A percentile compares a stretch with the other conserved stretches of the same genome.
phyloP scores from a whole-genome alignment of 1,140 invertebrate species.

The Aphaenogaster floridana region DNA sequence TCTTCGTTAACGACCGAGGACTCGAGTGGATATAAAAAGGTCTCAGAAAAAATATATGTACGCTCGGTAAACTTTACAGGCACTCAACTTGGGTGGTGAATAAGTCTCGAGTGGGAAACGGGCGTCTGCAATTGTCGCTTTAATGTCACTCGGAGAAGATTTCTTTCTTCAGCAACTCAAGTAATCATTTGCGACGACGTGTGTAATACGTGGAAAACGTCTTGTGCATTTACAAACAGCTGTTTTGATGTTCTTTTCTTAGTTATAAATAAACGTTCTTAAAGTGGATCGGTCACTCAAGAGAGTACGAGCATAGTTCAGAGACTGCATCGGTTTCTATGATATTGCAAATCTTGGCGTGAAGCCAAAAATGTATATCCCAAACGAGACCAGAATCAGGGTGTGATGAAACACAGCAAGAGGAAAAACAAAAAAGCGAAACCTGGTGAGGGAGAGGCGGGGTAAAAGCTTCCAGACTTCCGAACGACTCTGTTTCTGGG shows the following conservation, averaged over 20 bases:
- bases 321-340: neutral
- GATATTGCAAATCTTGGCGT: constrained; percentile 26
- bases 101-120: neutral
- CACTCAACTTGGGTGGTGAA: constrained; percentile 16
- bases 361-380: constrained; percentile 12
- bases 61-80: neutral
- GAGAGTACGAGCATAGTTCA: neutral
- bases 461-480: constrained; percentile 29
- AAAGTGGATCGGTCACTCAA: constrained; percentile 28
- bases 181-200: neutral
- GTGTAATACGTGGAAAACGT: neutral
- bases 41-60: neutral
- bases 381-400: neutral
- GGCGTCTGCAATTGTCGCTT: neutral
- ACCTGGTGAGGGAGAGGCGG: neutral
- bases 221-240: neutral
- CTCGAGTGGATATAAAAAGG: constrained; percentile 6
- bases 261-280: constrained; percentile 38
- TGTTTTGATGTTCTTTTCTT: neutral
- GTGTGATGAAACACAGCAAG: too few relatives aligned
- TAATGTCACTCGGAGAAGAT: neutral
- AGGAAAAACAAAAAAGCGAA: neutral
- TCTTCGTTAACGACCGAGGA: constrained; percentile 1
- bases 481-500: constrained; percentile 36
- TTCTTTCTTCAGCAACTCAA: neutral